Evolutionary conservation across 2,888 invertebrate genomes (phyloP).

Genomic region (Phengaris alcon): DNA sequence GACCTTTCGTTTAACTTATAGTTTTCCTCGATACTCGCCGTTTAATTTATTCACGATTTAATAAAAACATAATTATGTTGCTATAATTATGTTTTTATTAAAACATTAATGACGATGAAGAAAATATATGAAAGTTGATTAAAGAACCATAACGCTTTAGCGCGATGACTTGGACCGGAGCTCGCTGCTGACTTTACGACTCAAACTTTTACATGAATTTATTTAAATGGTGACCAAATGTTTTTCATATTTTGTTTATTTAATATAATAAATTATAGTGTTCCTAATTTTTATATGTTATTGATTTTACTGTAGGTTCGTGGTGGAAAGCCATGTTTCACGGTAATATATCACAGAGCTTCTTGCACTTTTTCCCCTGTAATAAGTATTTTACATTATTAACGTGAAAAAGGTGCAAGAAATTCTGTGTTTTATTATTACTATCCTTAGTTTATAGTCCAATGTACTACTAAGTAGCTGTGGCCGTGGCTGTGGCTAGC

Average conservation of each 20-base stretch:
- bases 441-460: too few species aligned
- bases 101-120: constrained; percentile 22
- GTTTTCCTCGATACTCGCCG: constrained; percentile 23
- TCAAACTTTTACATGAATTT: constrained; percentile 2
- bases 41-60: constrained; percentile 24
- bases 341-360: too few species aligned
- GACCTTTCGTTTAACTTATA: constrained; percentile 22
- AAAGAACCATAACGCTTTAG: constrained; percentile 5
- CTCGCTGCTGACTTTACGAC: not conserved
- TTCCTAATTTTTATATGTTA: too few species aligned
- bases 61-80: constrained; percentile 27
- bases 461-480: too few species aligned
- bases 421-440: too few species aligned
- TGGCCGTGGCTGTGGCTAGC: too few species aligned
- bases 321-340: too few species aligned
- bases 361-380: too few species aligned
- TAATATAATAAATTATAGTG: too few species aligned
- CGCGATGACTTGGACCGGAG: not conserved
- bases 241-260: not conserved
- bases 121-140: constrained; percentile 31
- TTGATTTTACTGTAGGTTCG: too few species aligned
- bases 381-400: too few species aligned
- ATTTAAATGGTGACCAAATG: not conserved
- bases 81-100: constrained; percentile 30
- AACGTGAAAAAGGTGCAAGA: too few species aligned